These are phyloP conservation scores for Lasioglossum baleicum DNA, from an alignment of 1,140 invertebrate genomes.

Conservation along the genomic window DNA sequence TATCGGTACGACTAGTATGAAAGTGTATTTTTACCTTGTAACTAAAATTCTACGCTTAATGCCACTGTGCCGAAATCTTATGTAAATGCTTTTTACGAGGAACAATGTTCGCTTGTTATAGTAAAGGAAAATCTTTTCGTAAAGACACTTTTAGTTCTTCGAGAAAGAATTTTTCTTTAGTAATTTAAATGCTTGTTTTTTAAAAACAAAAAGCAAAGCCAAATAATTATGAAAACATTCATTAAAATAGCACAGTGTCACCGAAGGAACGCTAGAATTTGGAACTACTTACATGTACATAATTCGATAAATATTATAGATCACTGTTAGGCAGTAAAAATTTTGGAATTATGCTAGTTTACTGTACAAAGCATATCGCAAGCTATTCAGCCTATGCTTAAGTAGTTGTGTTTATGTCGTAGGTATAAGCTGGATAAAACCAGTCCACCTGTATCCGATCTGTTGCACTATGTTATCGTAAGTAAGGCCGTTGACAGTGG, in stretches of 20 bases:
- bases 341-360: slow-evolving; percentile 18
- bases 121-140: no score
- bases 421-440: slow-evolving; percentile 80
- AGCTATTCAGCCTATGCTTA: background rate
- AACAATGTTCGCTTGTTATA: no score
- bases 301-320: background rate
- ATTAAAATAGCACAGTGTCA: background rate
- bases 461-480: slow-evolving; percentile 72
- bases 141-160: no score
- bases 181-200: no score
- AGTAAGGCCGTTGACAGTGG: slow-evolving; percentile 66
- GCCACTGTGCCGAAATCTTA: background rate
- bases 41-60: slow-evolving; percentile 12
- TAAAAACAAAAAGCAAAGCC: no score
- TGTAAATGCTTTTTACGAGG: slow-evolving; percentile 1
- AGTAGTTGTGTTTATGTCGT: slow-evolving; percentile 59
- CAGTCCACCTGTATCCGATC: slow-evolving; percentile 72
- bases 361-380: slow-evolving; percentile 4
- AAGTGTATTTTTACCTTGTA: slow-evolving; percentile 8
- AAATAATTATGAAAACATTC: no score
- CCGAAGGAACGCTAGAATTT: slow-evolving; percentile 22
- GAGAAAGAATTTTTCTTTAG: no score
- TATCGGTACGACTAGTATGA: slow-evolving; percentile 49
- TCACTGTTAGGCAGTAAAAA: slow-evolving; percentile 30
- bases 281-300: slow-evolving; percentile 7